These are phyloP conservation scores for Monodelphis domestica DNA, from an alignment of 2,797 vertebrate species.

Conservation along the genomic window DNA sequence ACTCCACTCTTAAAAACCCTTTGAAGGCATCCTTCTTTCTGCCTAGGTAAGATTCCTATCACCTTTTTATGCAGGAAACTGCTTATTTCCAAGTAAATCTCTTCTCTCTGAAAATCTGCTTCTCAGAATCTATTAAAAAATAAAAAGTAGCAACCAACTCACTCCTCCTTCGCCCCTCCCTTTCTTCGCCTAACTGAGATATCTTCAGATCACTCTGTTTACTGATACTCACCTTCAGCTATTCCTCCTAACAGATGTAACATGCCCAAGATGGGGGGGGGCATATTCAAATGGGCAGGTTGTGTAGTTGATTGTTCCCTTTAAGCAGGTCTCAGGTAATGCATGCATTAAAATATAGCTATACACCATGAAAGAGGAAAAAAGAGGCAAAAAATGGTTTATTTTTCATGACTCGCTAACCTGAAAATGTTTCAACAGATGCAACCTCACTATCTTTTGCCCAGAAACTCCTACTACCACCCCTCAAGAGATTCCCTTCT, in stretches of 20 bases:
- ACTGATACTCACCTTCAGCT: slow-evolving; percentile 51
- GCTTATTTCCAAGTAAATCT: not conserved
- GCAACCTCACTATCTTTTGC: not conserved
- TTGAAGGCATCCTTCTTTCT: not conserved
- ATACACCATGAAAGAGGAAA: slow-evolving; percentile 58
- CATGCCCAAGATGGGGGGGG: slow-evolving; percentile 66
- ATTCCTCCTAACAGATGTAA: slow-evolving; percentile 64
- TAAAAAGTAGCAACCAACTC: slow-evolving; percentile 21
- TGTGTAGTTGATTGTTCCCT: slow-evolving; percentile 46
- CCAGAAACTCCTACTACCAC: not conserved
- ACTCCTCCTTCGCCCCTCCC: not conserved
- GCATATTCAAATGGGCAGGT: slow-evolving; percentile 70
- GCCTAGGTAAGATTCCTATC: not conserved
- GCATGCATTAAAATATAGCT: slow-evolving; percentile 33
- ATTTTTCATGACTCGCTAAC: slow-evolving; percentile 39
- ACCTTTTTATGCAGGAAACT: not conserved
- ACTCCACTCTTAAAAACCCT: not conserved
- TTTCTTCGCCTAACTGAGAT: slow-evolving; percentile 51
- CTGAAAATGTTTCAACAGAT: not conserved
- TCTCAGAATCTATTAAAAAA: slow-evolving; percentile 26
- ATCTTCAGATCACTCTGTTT: slow-evolving; percentile 65
- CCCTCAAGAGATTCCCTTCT: not conserved
- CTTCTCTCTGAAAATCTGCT: not conserved
- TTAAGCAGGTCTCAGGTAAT: slow-evolving; percentile 54
- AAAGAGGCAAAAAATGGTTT: slow-evolving; percentile 41